Percentiles rank a stretch among this genome's conserved stretches.
phyloP scores from a whole-genome alignment of 2,797 vertebrate genomes.

The Smutsia temminckii region DNA sequence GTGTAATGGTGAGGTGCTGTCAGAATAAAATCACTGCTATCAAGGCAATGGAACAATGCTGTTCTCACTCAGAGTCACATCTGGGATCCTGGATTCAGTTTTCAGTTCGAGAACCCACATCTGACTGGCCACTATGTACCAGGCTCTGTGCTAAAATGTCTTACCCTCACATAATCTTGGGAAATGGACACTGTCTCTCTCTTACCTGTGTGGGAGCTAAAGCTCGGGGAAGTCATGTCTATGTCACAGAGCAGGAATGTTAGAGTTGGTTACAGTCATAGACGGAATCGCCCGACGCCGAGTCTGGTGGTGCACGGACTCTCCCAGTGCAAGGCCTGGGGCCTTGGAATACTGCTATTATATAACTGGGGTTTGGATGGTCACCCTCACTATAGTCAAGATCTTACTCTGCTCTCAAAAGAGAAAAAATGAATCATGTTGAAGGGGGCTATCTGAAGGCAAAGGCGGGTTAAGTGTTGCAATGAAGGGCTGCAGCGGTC shows the following conservation, averaged over 20 bases:
- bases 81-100: not conserved
- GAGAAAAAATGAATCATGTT: not conserved
- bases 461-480: not conserved
- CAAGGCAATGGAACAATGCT: not conserved
- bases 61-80: constrained; percentile 24
- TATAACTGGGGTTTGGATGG: not conserved
- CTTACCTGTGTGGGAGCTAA: not conserved
- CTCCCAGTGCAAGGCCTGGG: not conserved
- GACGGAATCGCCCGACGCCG: not conserved
- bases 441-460: not conserved
- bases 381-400: not conserved
- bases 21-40: not conserved
- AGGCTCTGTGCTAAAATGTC: not conserved
- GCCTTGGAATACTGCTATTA: constrained; percentile 1
- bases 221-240: not conserved
- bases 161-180: not conserved
- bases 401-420: constrained; percentile 11
- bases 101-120: not conserved
- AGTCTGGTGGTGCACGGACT: not conserved
- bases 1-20: not conserved
- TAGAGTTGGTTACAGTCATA: not conserved
- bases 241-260: not conserved
- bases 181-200: not conserved
- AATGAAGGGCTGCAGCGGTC: not conserved
- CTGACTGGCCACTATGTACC: not conserved